Evolutionary conservation across 92 coral and sea anemone species (phyloP), one percentile per base, ranked within the genome.

Genomic region (Galaxea fascicularis): DNA sequence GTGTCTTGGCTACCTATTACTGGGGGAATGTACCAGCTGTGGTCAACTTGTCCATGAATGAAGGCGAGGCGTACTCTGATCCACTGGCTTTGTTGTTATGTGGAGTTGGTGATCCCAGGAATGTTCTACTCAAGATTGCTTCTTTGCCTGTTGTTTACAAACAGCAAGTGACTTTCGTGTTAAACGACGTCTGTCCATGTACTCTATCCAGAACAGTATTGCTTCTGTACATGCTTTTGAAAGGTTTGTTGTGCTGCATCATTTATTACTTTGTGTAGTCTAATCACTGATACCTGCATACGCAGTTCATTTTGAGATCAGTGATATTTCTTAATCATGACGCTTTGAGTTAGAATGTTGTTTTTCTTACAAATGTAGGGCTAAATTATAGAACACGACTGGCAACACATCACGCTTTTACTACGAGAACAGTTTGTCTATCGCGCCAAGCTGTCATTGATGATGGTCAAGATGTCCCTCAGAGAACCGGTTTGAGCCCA

Each of bases 21-120:
- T 94, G 93, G 95, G 98, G 98, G 12, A 92, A 94, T 73, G 53
- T 26, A 3, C 98, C 98, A 26, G 95, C 95, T 10, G 84, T 89
- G 45, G 98, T 94, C 47, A 94, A 94, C 77, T 84, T 92, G 76
- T 73, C 85, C 57, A 86, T 89, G 88, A 94, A 92, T 54, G 98
- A 94, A 74, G 98, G 98, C 8, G 53, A 29, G 27, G 90, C 77
- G 15, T 89, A 83, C 78, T 64, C 73, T 20, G 77, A 80, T 25
- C 79, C 85, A 7, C 77, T 94, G 62, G 78, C 76, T 20, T 84
- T 94, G 49, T 76, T 94, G 74, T 83, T 86, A 18, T 90, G 92
- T 85, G 98, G 98, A 16, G 98, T 91, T 18, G 98, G 98, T 13
- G 98, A 94, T 63, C 90, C 91, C 16, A 72, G 95, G 39, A 81